phyloP scores from a whole-genome alignment of 2,113 vertebrate genomes.

The Gnathonemus longibarbis region DNA sequence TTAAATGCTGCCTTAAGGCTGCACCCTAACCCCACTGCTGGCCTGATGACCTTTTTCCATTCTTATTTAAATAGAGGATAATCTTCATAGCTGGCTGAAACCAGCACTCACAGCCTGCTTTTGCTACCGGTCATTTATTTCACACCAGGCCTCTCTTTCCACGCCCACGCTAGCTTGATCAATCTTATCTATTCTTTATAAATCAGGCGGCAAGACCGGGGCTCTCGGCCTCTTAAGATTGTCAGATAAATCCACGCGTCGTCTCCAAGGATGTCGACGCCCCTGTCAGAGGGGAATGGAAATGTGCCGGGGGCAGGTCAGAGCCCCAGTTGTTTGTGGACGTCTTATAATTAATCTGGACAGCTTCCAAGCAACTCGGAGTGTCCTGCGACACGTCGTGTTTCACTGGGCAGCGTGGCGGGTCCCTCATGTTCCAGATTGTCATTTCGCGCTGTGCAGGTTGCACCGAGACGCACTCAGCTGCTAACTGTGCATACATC shows the following conservation, averaged over 20 bases:
- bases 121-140: constrained; percentile 54
- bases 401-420: constrained; percentile 37
- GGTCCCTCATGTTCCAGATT: constrained; percentile 35
- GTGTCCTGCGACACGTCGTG: constrained; percentile 40
- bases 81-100: neutral
- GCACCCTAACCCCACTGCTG: neutral
- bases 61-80: neutral
- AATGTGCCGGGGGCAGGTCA: constrained; percentile 24
- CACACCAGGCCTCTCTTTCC: constrained; percentile 49
- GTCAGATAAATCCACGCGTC: constrained; percentile 38
- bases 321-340: constrained; percentile 31
- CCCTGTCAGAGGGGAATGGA: constrained; percentile 36
- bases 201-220: constrained; percentile 45
- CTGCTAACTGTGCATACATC: neutral
- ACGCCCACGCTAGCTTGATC: constrained; percentile 46
- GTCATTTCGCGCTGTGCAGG: constrained; percentile 27
- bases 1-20: neutral
- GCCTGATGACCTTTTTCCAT: neutral
- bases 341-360: constrained; percentile 60
- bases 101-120: neutral
- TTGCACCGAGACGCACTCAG: neutral
- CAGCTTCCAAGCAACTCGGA: constrained; percentile 48
- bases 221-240: constrained; percentile 34
- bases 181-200: constrained; percentile 56
- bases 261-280: constrained; percentile 28